Base-by-base conservation (phyloP, 2,113 vertebrate species). In the Microcebus lehilahytsara region DNA sequence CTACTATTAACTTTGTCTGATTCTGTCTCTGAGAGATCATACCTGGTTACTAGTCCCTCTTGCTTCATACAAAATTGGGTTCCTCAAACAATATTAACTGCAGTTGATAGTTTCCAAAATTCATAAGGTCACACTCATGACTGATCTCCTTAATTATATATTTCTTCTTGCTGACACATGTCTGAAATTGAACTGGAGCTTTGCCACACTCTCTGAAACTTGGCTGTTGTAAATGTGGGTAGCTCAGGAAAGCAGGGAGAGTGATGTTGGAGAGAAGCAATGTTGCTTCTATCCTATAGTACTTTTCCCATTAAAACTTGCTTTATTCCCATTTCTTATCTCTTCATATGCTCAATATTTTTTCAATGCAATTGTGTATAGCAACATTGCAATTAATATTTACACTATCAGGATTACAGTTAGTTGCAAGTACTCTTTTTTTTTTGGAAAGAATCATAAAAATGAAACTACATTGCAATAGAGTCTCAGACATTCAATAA, bases 61-160 rank as follows among this genome's bases (percentile, higher is more conserved):
- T 53, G 42, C n/a, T 78, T 92, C 32, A 27, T 56, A 53, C 6
- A 22, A 92, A 84, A 86, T 72, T 64, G 56, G 13, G 67, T 92
- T 96, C 37, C 40, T 89, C 56, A 92, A 95, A 75, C 49, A 96
- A 72, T 74, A 84, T 58, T 74, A 90, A 75, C 32, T 87, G 9
- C 10, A 71, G 69, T 56, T 79, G 37, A 90, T 75, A 51, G 6
- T 66, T 92, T 94, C 58, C 19, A 46, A 19, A 84, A 77, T 84
- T 69, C 22, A 17, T 42, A 89, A 95, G 30, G 37, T 66, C 53
- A 96, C 16, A 81, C 51, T 77, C 37, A 34, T 86, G 67, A 75
- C 37, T 87, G 51, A 75, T 74, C 71, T 94, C 19, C 46, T 89
- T 93, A 80, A 93, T 49, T 66, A 64, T 37, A 23, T 85, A 85